Evolutionary conservation across 2,113 vertebrate species (phyloP).

Genomic region (Nanorana parkeri): DNA sequence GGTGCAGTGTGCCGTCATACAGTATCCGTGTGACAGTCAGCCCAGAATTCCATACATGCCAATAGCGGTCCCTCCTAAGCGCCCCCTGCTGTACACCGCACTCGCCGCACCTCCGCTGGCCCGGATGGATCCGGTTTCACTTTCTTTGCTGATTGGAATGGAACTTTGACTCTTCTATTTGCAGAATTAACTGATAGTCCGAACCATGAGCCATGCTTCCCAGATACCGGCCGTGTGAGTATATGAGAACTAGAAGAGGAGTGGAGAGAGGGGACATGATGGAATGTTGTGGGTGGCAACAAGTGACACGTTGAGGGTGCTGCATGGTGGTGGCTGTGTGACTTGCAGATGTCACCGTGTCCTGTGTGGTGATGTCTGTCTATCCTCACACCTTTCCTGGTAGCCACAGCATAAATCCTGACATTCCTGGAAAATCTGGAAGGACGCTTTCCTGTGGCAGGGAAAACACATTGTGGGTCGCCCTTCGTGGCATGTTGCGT

Average conservation of each 20-base stretch:
- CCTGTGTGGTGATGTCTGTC: no score
- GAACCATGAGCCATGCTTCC: background rate
- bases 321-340: background rate
- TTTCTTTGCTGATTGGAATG: background rate
- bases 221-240: slow-evolving; percentile 17
- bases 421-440: no score
- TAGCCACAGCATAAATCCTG: no score
- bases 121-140: background rate
- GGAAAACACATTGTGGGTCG: no score
- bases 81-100: background rate
- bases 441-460: no score
- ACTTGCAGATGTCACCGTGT: background rate
- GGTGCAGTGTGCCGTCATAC: no score
- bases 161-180: background rate
- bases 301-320: background rate
- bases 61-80: background rate
- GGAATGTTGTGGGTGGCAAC: no score
- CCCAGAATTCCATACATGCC: background rate
- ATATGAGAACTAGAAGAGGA: background rate
- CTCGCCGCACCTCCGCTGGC: background rate
- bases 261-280: no score
- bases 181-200: background rate
- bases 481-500: no score
- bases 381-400: no score
- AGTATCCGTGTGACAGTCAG: no score